Evolutionary conservation across 2,888 invertebrate genomes (phyloP), one percentile per base, ranked within the genome.

Genomic region (Pseudanteris insignis): DNA sequence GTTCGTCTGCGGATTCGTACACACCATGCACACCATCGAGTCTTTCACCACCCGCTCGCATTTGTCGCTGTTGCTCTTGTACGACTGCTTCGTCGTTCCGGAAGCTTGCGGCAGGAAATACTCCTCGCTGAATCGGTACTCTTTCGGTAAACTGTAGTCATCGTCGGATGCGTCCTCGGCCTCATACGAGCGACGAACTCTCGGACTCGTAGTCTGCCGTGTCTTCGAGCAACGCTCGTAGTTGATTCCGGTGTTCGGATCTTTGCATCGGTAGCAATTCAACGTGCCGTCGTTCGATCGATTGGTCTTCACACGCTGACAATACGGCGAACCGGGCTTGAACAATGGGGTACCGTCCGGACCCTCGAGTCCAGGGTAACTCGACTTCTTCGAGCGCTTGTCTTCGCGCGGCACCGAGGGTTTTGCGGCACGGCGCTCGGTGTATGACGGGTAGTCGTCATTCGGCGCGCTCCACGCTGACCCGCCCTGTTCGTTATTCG

Each of bases 1-100:
- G 47, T 89, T 89, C 8, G 87, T 88, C 74, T 88, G 87, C 0
- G 87, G 84, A 72, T 91, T 87, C 64, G 87, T 85, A 73, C 93
- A 93, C 1, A 89, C 84, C 73, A 86, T 86, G 75, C 92, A 92
- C 10, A 86, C 84, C 86, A 88, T 87, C 2, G 86, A 86, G 66
- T 88, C 85, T 70, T 83, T 86, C 15, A 84, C 78, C 0, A 89
- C 84, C 70, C 86, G 86, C 67, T 87, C 85, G 68, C 91, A 91
- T 65, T 86, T 86, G 60, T 85, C 85, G 9, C 85, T 84, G 60
- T 86, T 84, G 71, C 85, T 83, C 70, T 85, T 86, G 24, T 70
- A 86, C 76, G 80, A 67, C 9, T 71, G 72, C n/a, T n/a, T n/a
- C n/a, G n/a, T n/a, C n/a, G n/a, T 4, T 18, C 83, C 78, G 0